phyloP scores from a whole-genome alignment of 1,140 invertebrate species.

The Nasonia giraulti region DNA sequence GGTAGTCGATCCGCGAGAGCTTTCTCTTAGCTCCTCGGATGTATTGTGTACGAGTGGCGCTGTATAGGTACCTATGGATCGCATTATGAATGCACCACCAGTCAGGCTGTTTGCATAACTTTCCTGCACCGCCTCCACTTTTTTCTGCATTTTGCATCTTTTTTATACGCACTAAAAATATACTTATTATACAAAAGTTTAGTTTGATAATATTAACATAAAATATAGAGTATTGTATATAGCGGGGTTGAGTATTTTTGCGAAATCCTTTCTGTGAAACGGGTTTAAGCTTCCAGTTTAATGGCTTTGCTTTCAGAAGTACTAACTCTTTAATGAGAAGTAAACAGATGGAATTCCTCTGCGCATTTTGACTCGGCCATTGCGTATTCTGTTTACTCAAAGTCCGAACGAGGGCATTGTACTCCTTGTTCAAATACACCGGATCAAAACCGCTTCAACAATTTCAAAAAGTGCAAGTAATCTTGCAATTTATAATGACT shows the following conservation, averaged over 20 bases:
- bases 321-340: conserved; percentile 1
- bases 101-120: conserved; percentile 67
- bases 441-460: no score
- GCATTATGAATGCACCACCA: conserved; percentile 69
- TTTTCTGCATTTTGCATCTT: not conserved
- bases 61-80: conserved; percentile 39
- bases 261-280: not conserved
- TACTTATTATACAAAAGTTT: not conserved
- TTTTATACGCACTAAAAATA: not conserved
- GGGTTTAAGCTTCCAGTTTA: not conserved
- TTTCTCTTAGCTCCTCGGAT: not conserved
- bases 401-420: conserved; percentile 51
- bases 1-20: conserved; percentile 11
- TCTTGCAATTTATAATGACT: no score
- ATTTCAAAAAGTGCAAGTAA: not conserved
- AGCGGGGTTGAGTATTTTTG: no score
- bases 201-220: no score
- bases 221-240: no score
- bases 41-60: conserved; percentile 25
- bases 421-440: conserved; percentile 23
- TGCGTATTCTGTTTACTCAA: conserved; percentile 57
- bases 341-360: conserved; percentile 23
- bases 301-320: conserved; percentile 6
- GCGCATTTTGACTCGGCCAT: conserved; percentile 18
- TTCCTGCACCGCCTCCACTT: conserved; percentile 31